Evolutionary conservation across 2,797 vertebrate genomes (phyloP).

Genomic region (Rhyacichthys aspro): DNA sequence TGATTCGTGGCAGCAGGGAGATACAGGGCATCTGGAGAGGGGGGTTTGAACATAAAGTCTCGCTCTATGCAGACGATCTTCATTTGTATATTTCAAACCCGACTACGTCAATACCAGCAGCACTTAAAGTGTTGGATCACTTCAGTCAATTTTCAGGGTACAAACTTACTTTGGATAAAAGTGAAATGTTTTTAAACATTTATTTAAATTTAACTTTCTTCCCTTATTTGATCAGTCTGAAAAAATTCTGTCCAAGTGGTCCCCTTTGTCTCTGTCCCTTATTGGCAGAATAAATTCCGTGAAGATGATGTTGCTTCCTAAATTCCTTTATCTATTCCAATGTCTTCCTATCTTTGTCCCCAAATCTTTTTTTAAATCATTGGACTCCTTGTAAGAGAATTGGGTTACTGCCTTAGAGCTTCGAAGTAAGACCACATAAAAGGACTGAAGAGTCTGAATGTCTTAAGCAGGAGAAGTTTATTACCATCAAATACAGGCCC

Average conservation of each 20-base stretch:
- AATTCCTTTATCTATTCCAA: neutral
- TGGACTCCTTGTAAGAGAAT: no score
- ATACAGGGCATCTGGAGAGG: neutral
- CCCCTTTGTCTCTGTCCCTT: neutral
- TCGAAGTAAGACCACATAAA: no score
- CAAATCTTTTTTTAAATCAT: no score
- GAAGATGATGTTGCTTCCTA: neutral
- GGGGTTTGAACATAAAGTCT: neutral
- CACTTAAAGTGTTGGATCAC: fast-evolving
- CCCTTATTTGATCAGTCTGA: neutral
- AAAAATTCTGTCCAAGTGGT: neutral
- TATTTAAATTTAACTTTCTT: neutral
- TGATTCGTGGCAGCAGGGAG: fast-evolving
- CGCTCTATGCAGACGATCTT: neutral
- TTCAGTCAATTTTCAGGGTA: neutral
- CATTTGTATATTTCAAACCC: neutral
- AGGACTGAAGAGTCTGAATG: no score
- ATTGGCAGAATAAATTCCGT: neutral
- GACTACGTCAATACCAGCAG: neutral
- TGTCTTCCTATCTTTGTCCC: no score
- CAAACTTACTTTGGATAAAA: neutral
- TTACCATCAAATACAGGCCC: no score
- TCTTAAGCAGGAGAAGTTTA: no score
- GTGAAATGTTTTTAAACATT: neutral
- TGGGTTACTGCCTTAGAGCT: no score